A percentile compares a stretch with the other conserved stretches of the same genome.
These are phyloP conservation scores for Drosophila willistoni DNA, from an alignment of 1,140 invertebrate genomes.

Conservation along the genomic window DNA sequence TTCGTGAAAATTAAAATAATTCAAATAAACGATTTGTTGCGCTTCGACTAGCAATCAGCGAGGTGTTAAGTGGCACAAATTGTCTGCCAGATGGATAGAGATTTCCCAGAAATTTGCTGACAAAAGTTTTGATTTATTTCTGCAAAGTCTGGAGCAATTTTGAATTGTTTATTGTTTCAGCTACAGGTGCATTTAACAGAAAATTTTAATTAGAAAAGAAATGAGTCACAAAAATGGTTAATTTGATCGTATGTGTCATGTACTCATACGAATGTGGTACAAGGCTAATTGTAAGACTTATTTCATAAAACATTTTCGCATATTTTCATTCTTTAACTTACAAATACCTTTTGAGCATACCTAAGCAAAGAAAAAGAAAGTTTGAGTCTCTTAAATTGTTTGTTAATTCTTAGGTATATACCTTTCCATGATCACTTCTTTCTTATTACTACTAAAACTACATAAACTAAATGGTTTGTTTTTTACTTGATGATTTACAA, in stretches of 20 bases:
- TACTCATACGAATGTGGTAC: no score
- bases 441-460: no score
- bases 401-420: no score
- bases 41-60: conserved; percentile 65
- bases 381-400: no score
- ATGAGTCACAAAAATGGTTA: background rate
- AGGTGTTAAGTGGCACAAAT: conserved; percentile 76
- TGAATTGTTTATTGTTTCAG: background rate
- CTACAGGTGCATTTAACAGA: background rate
- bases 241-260: background rate
- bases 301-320: no score
- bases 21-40: conserved; percentile 71
- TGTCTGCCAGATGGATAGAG: conserved; percentile 31
- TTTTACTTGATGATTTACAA: no score
- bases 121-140: conserved; percentile 48
- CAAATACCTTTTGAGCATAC: no score
- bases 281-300: no score
- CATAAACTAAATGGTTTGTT: no score
- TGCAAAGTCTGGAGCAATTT: conserved; percentile 3
- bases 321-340: no score
- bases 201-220: conserved; percentile 9
- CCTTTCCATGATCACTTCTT: no score
- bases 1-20: conserved; percentile 67
- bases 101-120: conserved; percentile 23
- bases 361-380: no score